phyloP scores from a whole-genome alignment of 2,888 invertebrate species.

The Amiota minor region DNA sequence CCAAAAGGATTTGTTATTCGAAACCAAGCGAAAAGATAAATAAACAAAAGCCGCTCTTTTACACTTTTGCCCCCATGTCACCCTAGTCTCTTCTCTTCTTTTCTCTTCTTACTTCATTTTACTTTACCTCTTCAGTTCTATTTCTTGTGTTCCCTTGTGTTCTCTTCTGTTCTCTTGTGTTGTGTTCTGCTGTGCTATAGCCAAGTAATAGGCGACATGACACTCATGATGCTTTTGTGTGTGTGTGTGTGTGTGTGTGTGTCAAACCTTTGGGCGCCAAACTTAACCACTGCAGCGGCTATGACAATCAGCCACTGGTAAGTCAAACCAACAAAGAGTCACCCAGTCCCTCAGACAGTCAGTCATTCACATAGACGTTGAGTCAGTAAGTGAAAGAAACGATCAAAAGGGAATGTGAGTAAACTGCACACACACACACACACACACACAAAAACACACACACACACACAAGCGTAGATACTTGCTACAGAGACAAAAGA shows the following conservation, averaged over 20 bases:
- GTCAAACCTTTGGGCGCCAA: not conserved
- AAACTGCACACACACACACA: not conserved
- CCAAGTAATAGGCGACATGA: too few species aligned
- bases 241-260: not conserved
- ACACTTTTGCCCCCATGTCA: conserved; percentile 37
- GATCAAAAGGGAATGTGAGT: not conserved
- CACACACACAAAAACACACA: too few species aligned
- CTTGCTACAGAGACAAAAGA: conserved; percentile 5
- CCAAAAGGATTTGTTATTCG: conserved; percentile 68
- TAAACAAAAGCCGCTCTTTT: conserved; percentile 57
- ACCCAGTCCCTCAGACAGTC: conserved; percentile 1
- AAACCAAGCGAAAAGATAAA: conserved; percentile 66
- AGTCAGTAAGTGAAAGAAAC: not conserved
- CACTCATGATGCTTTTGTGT: not conserved
- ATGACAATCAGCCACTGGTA: too few species aligned
- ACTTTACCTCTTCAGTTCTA: conserved; percentile 14
- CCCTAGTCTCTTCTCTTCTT: not conserved
- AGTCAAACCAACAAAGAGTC: conserved; percentile 8
- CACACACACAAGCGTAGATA: too few species aligned
- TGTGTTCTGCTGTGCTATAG: too few species aligned
- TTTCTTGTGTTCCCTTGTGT: not conserved
- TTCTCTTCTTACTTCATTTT: too few species aligned
- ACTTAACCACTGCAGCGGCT: conserved; percentile 4
- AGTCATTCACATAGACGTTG: too few species aligned
- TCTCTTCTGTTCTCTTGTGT: too few species aligned